A percentile compares a stretch with the other conserved stretches of the same genome.
These are phyloP conservation scores for Herminia tarsipennalis DNA, from an alignment of 2,888 invertebrate species.

Conservation along the genomic window DNA sequence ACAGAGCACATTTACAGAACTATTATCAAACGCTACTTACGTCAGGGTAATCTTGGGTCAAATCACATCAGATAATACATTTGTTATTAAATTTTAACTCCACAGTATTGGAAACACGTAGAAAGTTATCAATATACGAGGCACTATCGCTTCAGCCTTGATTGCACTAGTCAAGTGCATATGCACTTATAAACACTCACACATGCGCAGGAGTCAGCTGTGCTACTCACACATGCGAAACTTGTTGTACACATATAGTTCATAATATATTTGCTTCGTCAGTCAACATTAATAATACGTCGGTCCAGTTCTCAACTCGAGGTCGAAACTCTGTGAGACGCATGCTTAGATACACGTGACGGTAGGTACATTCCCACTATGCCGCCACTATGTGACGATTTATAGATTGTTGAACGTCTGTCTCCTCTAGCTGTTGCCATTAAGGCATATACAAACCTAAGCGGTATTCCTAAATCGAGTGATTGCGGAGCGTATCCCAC, in stretches of 20 bases:
- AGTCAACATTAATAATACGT: too few species aligned
- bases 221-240: constrained; percentile 4
- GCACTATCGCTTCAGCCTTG: constrained; percentile 23
- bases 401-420: too few species aligned
- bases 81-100: constrained; percentile 25
- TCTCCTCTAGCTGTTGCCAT: too few species aligned
- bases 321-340: too few species aligned
- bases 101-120: constrained; percentile 20
- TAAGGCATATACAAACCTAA: too few species aligned
- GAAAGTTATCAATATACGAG: constrained; percentile 35
- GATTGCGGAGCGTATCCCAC: too few species aligned
- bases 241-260: neutral
- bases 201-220: neutral
- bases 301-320: too few species aligned
- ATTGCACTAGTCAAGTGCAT: constrained; percentile 17
- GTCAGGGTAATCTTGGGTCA: constrained; percentile 32
- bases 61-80: constrained; percentile 25
- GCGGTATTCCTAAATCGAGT: too few species aligned
- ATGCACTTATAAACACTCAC: constrained; percentile 17
- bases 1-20: neutral
- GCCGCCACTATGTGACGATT: too few species aligned
- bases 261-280: too few species aligned
- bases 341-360: too few species aligned
- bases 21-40: constrained; percentile 17
- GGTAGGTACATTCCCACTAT: too few species aligned